Base-by-base conservation (phyloP, 2,113 vertebrate species). In the Patagioenas fasciata region DNA sequence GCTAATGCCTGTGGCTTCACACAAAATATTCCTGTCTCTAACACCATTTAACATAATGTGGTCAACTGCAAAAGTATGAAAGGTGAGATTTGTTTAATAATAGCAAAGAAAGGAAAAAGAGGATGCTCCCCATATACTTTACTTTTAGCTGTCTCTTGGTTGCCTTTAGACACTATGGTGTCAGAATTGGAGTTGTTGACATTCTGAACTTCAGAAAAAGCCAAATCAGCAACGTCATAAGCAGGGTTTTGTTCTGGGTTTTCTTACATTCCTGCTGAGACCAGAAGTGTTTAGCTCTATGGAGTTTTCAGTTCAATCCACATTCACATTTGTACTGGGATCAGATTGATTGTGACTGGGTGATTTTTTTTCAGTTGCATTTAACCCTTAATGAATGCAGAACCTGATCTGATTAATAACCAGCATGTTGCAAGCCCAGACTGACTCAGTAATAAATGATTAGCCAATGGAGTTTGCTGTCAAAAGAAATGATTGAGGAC, bases 381-480 rank as follows among this genome's bases (percentile, higher is more conserved):
- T 96, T 86, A 51, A 66, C 40, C 10, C 11, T 70, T 93, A 78
- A 84, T 74, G 44, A 80, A 86, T 77, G 56, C 42, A 91, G 74
- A 80, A 51, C 13, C 23, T 2, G 3, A 67, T 44, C 77, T 95
- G 72, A 95, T 92, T 94, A 89, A 96, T 90, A 93, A 90, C 67
- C 23, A 88, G 17, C 36, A 60, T 72, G 34, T 83, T 91, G 29
- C 58, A 95, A 96, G 50, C 54, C 74, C 29, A 29, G 64, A 1
- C 38, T 48, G 2, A 92, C 75, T 91, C 64, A 44, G 80, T 60
- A 91, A 78, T 86, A 95, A 95, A 94, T 90, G 72, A 90, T 93
- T 90, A 96, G 44, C 53, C 85, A 79, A 6, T 86, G 85, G 83
- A 95, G 50, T 48, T 86, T 82, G 38, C 85, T 95, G 95, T 96